Evolutionary conservation across 2,888 invertebrate species (phyloP), one percentile per base, ranked within the genome.

Genomic region (Acronicta alni): DNA sequence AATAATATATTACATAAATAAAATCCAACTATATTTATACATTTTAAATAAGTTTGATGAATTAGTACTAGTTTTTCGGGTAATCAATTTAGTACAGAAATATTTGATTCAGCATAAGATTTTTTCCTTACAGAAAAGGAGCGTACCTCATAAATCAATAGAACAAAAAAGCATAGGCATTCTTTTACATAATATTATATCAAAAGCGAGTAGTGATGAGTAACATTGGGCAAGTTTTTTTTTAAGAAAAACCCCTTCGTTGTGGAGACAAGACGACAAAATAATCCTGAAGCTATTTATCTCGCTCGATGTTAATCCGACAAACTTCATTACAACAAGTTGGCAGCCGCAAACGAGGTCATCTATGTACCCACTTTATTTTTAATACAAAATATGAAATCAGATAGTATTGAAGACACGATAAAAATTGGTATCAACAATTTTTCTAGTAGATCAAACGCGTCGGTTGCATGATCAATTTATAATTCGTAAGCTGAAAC

Each of bases 331-430:
- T 71, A 78, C 76, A 77, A 72, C 70, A 61, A 79, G 64, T 77
- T 79, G 79, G 75, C 78, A 79, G 57, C 67, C 39, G 54, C 32
- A 37, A 79, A 77, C 66, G 76, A 76, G 79, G 79, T 79, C 76
- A 74, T 62, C 66, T 63, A 66, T 67, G 67, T 77, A 68, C 35
- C 35, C n/a, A 35, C 73, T 66, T 67, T 70, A 76, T 79, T 79
- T 79, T 76, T 74, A 71, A 70, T 70, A 66, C 51, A 73, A 78
- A 75, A 71, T 70, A 74, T 72, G 77, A 77, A 76, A 79, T 72
- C n/a, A 66, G 67, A 78, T 78, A 75, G 60, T 64, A 76, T 68
- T 76, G 74, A 70, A 75, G 67, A 58, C 62, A 57, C 58, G 65
- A 74, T 68, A 66, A 76, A 71, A 66, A 66, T 61, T 76, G 57